Percentiles rank a stretch among this genome's conserved stretches.
Evolutionary conservation across 2,113 vertebrate genomes (phyloP).

Genomic region (Oostethus manadensis): DNA sequence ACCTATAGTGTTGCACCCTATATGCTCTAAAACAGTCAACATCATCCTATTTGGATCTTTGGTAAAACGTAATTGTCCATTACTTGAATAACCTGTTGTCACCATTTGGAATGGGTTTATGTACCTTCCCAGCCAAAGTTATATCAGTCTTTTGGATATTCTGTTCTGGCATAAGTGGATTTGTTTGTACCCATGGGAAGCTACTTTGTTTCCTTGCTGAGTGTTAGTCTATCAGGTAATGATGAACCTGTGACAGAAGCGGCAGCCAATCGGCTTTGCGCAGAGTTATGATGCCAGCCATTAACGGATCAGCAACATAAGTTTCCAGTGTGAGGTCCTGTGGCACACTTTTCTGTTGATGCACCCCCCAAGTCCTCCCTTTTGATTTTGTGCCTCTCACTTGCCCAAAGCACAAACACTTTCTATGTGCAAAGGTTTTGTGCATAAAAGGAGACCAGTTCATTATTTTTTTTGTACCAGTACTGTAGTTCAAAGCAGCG

Average conservation of each 20-base stretch:
- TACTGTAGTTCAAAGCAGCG: constrained; percentile 1
- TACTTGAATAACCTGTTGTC: too few species aligned
- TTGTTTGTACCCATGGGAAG: constrained; percentile 54
- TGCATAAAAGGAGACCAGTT: constrained; percentile 1
- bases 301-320: constrained; percentile 61
- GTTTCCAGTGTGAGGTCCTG: constrained; percentile 41
- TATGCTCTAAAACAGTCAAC: too few species aligned
- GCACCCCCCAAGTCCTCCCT: neutral
- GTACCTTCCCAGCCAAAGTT: too few species aligned
- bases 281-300: constrained; percentile 57
- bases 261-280: constrained; percentile 41
- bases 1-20: too few species aligned
- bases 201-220: constrained; percentile 59
- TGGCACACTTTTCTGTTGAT: constrained; percentile 18
- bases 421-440: constrained; percentile 1
- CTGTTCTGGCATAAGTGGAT: constrained; percentile 35
- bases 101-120: constrained; percentile 11
- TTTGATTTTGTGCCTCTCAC: constrained; percentile 18
- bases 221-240: constrained; percentile 68
- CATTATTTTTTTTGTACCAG: constrained; percentile 9
- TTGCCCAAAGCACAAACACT: constrained; percentile 8
- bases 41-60: too few species aligned
- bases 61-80: neutral
- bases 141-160: constrained; percentile 33
- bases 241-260: constrained; percentile 69